Base-by-base conservation (phyloP, 1,140 invertebrate genomes). In the Leguminivora glycinivorella region DNA sequence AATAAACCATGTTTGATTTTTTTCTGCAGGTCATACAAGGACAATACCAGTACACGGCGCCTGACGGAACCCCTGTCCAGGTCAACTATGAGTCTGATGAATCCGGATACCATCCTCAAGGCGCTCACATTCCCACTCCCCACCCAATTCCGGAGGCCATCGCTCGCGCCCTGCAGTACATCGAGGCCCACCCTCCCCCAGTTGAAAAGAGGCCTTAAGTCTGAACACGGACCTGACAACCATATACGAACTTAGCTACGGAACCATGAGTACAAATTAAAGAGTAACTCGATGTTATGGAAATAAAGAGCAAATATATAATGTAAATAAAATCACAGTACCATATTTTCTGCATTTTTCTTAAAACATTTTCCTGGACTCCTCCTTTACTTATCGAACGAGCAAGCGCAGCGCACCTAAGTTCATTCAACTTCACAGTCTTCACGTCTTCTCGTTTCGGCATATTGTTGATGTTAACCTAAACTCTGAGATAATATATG, bases 61-160 rank as follows among this genome's bases (percentile, higher is more conserved):
- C 94, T 1, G 94, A 95, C 70, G 94, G 95, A 9, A 81, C 76
- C 69, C 3, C 82, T 93, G 70, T 92, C 80, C 4, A 94, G 92
- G 80, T 96, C 19, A 92, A 92, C 12, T 96, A 96, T 85, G 92
- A 93, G 38, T 95, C 96, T 66, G 95, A 96, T 79, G 94, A 96
- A 78, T 95, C 94, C 73, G 95, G 95, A 60, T 95, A 94, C 89
- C 93, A 93, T 70, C 92, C 94, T 19, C 72, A 81, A 75, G 71
- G 94, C 22, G 92, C 87, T 24, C 90, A 93, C 56, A 78, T 94
- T 0, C 94, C 94, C 29, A 94, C 93, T 0, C 94, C 94, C 1
- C 94, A 94, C 0, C 94, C 94, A n/a, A 71, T 86, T 12, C 84
- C 84, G 31, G 78, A 75, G 52, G 80, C 76, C 56, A 86, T 86